These are phyloP conservation scores for Sphinx pinastri DNA, from an alignment of 2,888 invertebrate species.

Conservation along the genomic window DNA sequence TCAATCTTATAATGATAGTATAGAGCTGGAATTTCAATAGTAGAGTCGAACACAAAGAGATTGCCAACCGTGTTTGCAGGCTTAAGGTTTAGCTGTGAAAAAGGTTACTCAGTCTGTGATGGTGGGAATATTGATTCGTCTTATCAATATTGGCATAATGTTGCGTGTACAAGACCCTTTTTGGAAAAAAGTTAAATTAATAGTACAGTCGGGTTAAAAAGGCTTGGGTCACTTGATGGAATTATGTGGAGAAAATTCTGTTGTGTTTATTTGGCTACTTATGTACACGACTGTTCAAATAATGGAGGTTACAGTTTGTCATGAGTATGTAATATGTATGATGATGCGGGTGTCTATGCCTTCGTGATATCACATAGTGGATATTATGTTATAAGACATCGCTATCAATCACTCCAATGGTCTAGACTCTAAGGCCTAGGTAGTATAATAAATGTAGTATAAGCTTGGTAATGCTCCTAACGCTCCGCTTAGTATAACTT, in stretches of 20 bases:
- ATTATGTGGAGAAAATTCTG: not conserved
- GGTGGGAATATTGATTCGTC: slow-evolving; percentile 69
- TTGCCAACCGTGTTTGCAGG: slow-evolving; percentile 61
- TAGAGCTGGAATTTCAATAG: slow-evolving; percentile 36
- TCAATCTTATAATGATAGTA: not conserved
- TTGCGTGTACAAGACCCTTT: slow-evolving; percentile 40
- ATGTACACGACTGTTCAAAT: no score
- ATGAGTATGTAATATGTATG: no score
- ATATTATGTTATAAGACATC: no score
- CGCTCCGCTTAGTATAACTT: no score
- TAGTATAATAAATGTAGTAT: not conserved
- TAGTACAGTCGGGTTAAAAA: not conserved
- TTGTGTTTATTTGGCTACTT: no score
- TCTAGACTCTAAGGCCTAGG: not conserved
- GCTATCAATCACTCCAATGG: not conserved
- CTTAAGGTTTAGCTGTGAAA: slow-evolving; percentile 60
- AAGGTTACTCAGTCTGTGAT: slow-evolving; percentile 59
- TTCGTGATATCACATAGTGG: no score
- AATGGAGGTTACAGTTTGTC: no score
- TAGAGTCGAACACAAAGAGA: slow-evolving; percentile 58
- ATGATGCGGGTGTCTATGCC: no score
- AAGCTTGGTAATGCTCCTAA: not conserved
- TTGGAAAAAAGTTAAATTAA: slow-evolving; percentile 14
- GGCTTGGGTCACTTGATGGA: not conserved
- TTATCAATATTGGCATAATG: slow-evolving; percentile 68